Percentiles rank a stretch among this genome's conserved stretches.
These are phyloP conservation scores for Patagioenas fasciata DNA, from an alignment of 2,113 vertebrate species.

Conservation along the genomic window DNA sequence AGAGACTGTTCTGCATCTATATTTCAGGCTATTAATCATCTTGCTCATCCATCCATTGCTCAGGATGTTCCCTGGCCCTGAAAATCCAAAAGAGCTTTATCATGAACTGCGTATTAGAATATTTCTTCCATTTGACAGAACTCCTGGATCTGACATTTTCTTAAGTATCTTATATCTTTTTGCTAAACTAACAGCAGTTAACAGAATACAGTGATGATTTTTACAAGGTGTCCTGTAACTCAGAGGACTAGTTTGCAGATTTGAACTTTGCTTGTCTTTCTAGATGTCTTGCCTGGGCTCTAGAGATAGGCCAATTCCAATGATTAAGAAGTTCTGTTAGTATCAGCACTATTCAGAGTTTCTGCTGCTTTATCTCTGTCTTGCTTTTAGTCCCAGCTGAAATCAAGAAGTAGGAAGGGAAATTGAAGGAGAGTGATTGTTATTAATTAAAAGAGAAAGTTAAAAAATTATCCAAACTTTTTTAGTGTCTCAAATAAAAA, in stretches of 20 bases:
- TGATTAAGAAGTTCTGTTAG: constrained; percentile 28
- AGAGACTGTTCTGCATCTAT: background rate
- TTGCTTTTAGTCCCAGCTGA: constrained; percentile 35
- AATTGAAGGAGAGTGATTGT: background rate
- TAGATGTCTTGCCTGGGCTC: constrained; percentile 1
- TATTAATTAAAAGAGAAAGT: constrained; percentile 36
- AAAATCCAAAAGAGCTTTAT: constrained; percentile 18
- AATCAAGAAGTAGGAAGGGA: constrained; percentile 43
- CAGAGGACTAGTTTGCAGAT: background rate
- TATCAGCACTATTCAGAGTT: constrained; percentile 38
- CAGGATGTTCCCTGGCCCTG: background rate
- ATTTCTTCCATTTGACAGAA: constrained; percentile 13
- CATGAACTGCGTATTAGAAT: background rate
- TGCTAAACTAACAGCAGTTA: constrained; percentile 33
- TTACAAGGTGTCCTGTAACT: background rate
- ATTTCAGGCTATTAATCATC: constrained; percentile 32
- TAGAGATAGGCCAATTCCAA: constrained; percentile 1
- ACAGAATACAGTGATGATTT: background rate
- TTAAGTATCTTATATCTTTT: background rate
- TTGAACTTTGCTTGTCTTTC: background rate
- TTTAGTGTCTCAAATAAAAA: background rate
- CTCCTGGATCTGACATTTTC: background rate
- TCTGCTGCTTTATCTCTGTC: constrained; percentile 41
- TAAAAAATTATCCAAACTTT: constrained; percentile 3
- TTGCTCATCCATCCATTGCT: background rate